phyloP scores from a whole-genome alignment of 2,888 invertebrate species.

The Drosophila peninsularis region DNA sequence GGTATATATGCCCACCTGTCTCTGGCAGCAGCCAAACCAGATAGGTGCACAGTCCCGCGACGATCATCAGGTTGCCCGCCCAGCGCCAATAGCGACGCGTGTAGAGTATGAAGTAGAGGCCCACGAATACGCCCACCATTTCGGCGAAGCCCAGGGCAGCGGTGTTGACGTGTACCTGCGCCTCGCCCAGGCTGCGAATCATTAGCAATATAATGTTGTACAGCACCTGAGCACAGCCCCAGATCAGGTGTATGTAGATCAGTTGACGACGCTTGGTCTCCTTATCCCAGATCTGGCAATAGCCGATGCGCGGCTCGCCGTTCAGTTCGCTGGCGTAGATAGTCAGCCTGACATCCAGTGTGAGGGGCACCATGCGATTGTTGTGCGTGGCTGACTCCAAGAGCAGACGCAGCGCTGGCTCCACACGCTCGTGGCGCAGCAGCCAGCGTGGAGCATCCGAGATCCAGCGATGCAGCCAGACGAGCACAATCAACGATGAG shows the following conservation, averaged over 20 bases:
- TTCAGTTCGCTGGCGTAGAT: conserved; percentile 67
- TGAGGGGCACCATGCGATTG: conserved; percentile 82
- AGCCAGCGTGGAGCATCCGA: conserved; percentile 85
- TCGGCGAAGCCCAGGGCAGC: conserved; percentile 84
- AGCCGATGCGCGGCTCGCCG: conserved; percentile 44
- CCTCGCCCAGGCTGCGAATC: conserved; percentile 83
- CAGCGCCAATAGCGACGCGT: conserved; percentile 83
- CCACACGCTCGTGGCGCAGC: conserved; percentile 79
- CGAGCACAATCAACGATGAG: conserved; percentile 82
- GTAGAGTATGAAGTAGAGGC: conserved; percentile 82
- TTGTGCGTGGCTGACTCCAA: conserved; percentile 83
- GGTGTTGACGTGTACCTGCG: conserved; percentile 83
- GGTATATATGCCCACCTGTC: conserved; percentile 63
- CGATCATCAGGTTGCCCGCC: conserved; percentile 81
- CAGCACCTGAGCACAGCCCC: conserved; percentile 81
- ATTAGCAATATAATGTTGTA: conserved; percentile 84
- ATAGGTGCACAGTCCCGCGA: conserved; percentile 77
- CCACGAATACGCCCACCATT: conserved; percentile 83
- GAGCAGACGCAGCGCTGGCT: conserved; percentile 79
- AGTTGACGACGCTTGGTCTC: conserved; percentile 76
- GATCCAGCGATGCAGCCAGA: conserved; percentile 84
- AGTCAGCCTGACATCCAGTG: conserved; percentile 81
- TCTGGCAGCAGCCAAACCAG: conserved; percentile 82
- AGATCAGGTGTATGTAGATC: conserved; percentile 79
- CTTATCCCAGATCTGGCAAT: conserved; percentile 83